Conservation (phyloP, 2,888 invertebrate genomes). For the Thecocarcelia acutangulata region DNA sequence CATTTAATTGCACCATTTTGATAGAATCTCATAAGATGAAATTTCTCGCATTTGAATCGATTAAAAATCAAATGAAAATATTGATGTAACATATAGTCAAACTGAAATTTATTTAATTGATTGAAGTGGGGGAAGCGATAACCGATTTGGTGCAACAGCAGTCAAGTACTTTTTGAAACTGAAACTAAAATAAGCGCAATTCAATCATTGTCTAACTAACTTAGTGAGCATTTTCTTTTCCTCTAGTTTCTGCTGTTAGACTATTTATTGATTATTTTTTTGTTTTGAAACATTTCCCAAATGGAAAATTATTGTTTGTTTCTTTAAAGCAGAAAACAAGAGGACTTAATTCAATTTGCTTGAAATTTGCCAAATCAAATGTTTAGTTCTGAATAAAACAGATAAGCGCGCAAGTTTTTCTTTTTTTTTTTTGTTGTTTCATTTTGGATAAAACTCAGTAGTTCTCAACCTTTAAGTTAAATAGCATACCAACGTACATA, state of each 20-base stretch:
- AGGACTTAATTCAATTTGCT: constrained; percentile 38
- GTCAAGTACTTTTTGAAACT: constrained; percentile 61
- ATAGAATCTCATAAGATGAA: not conserved
- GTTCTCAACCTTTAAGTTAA: constrained; percentile 52
- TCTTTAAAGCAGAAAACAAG: constrained; percentile 7
- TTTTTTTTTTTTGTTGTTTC: not conserved
- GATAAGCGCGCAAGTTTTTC: constrained; percentile 5
- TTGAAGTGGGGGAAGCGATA: not conserved
- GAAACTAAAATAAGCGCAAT: constrained; percentile 74
- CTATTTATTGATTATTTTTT: constrained; percentile 64
- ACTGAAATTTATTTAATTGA: not conserved
- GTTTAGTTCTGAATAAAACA: constrained; percentile 1
- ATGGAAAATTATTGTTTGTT: constrained; percentile 36
- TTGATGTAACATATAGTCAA: not conserved
- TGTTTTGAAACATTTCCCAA: constrained; percentile 30
- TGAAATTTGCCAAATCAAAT: constrained; percentile 1
- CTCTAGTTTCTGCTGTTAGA: constrained; percentile 33
- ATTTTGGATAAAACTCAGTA: constrained; percentile 9
- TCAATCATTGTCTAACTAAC: constrained; percentile 75
- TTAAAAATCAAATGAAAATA: constrained; percentile 7
- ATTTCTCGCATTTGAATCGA: constrained; percentile 32
- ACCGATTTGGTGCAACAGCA: constrained; percentile 51
- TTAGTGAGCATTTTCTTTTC: constrained; percentile 78
- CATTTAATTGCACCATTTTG: constrained; percentile 64
- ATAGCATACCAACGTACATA: not conserved